A percentile compares a stretch with the other conserved stretches of the same genome.
Conservation (phyloP, 2,113 vertebrate genomes). For the Lagopus muta region DNA sequence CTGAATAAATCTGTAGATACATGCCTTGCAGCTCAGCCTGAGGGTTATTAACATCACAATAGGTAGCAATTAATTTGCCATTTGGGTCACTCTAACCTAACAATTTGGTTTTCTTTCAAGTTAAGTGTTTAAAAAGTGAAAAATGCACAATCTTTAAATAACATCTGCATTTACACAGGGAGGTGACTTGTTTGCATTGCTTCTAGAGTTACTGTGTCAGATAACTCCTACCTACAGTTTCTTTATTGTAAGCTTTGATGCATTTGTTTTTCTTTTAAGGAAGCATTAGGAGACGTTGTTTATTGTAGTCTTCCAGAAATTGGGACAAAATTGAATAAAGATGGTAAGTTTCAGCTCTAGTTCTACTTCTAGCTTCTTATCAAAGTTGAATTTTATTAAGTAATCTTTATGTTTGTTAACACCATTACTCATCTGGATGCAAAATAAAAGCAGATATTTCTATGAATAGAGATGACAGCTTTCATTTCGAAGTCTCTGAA, state of each 20-base stretch:
- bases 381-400: not conserved
- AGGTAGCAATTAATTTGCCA: not conserved
- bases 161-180: not conserved
- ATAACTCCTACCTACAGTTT: not conserved
- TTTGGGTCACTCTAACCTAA: not conserved
- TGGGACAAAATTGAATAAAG: constrained; percentile 90
- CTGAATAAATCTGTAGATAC: not conserved
- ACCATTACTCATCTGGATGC: not conserved
- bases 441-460: not conserved
- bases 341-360: constrained; percentile 80
- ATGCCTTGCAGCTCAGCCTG: not conserved
- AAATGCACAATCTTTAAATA: not conserved
- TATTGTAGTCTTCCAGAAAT: constrained; percentile 97
- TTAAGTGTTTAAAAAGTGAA: not conserved
- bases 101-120: not conserved
- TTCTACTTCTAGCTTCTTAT: not conserved
- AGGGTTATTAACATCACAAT: not conserved
- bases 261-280: constrained; percentile 78
- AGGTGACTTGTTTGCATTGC: not conserved
- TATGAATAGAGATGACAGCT: not conserved
- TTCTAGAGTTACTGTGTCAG: not conserved
- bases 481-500: not conserved
- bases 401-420: not conserved
- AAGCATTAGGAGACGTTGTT: constrained; percentile 95
- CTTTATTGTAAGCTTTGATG: not conserved